Conservation (phyloP, 2,888 invertebrate species). For the Calameuta pallipes region DNA sequence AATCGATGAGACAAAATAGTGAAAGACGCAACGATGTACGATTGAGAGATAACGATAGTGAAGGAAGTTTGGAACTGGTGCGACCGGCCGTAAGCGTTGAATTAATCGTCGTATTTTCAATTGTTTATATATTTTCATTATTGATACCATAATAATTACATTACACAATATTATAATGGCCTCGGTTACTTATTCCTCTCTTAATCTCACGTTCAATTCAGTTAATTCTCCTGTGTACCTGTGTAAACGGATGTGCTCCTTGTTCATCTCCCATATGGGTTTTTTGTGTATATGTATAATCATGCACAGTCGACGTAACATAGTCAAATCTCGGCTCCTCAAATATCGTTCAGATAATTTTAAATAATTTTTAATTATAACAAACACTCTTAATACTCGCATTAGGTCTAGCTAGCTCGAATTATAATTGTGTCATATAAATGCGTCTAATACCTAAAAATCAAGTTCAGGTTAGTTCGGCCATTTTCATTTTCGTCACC, state of each 20-base stretch:
- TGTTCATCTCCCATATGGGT: background rate
- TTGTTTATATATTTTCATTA: constrained; percentile 42
- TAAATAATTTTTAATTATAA: constrained; percentile 33
- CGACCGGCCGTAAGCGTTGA: constrained; percentile 27
- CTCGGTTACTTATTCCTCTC: constrained; percentile 44
- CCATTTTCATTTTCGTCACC: background rate
- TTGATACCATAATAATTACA: constrained; percentile 45
- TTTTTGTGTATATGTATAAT: background rate
- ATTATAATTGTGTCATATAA: constrained; percentile 47
- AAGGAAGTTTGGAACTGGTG: background rate
- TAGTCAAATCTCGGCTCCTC: background rate
- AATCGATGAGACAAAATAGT: background rate
- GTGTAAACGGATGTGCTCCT: constrained; percentile 1
- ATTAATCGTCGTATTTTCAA: constrained; percentile 17
- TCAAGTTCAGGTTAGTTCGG: constrained; percentile 33
- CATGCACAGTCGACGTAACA: background rate
- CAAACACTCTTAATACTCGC: constrained; percentile 46
- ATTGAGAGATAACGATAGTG: background rate
- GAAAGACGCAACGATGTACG: background rate
- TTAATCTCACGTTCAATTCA: constrained; percentile 17
- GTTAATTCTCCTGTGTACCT: background rate
- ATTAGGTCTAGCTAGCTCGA: constrained; percentile 45
- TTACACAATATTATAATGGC: constrained; percentile 53
- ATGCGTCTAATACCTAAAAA: constrained; percentile 55
- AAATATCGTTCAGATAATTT: constrained; percentile 1